phyloP scores from a whole-genome alignment of 2,113 vertebrate species.

The Crotalus horridus region DNA sequence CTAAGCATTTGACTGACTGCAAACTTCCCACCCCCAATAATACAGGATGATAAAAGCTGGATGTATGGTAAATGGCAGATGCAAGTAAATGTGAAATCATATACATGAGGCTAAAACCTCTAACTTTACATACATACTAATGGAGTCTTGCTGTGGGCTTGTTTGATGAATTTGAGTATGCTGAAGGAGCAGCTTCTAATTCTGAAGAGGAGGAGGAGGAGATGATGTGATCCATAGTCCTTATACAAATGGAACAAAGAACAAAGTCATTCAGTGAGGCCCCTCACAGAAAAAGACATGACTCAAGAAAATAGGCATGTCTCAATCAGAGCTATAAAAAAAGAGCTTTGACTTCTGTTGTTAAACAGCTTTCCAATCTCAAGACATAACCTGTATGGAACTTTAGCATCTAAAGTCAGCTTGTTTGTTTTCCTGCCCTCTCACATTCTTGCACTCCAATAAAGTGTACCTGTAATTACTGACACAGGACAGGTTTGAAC shows the following conservation, averaged over 20 bases:
- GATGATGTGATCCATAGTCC: neutral
- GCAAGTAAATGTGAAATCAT: no score
- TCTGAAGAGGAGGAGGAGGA: no score
- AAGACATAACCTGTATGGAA: neutral
- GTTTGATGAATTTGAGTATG: no score
- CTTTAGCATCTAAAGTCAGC: neutral
- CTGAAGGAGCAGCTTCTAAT: no score
- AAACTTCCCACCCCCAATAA: no score
- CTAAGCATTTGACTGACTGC: no score
- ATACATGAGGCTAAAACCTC: no score
- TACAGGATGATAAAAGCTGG: no score
- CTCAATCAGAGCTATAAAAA: neutral
- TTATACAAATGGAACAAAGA: neutral
- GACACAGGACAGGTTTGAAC: neutral
- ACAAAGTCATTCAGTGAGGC: neutral
- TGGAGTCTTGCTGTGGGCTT: no score
- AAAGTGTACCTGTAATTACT: neutral
- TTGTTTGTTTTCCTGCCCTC: neutral
- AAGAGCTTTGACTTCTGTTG: neutral
- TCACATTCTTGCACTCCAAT: neutral
- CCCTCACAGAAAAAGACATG: neutral
- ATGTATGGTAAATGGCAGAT: no score
- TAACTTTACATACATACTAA: no score
- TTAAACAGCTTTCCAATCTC: neutral
- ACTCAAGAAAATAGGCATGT: neutral